Conservation (phyloP, 1,140 invertebrate species). For the Ips nitidus region DNA sequence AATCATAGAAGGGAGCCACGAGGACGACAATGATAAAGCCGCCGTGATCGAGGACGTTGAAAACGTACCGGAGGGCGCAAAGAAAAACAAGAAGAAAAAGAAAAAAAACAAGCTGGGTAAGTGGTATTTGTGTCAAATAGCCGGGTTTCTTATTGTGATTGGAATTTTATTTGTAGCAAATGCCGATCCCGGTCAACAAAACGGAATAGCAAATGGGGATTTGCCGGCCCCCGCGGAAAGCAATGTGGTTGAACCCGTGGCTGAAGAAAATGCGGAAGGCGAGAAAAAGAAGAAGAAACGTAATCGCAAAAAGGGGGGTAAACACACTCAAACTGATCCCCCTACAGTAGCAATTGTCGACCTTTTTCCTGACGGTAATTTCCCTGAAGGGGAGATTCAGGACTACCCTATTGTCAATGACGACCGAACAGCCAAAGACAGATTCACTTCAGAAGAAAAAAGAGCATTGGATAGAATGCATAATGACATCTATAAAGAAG, state of each 20-base stretch:
- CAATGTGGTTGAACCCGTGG: constrained; percentile 44
- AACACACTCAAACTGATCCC: constrained; percentile 74
- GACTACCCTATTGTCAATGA: constrained; percentile 72
- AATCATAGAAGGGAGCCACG: constrained; percentile 44
- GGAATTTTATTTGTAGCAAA: constrained; percentile 15
- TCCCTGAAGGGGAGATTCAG: constrained; percentile 79
- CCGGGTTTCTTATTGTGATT: constrained; percentile 6
- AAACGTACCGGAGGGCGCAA: constrained; percentile 54
- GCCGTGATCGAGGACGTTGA: constrained; percentile 46
- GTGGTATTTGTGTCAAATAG: not conserved
- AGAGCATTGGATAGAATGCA: constrained; percentile 77
- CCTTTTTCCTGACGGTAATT: constrained; percentile 79
- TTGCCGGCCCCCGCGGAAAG: constrained; percentile 23
- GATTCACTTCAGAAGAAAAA: constrained; percentile 91
- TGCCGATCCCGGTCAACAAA: constrained; percentile 19
- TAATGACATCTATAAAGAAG: constrained; percentile 92
- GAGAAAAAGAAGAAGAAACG: constrained; percentile 64
- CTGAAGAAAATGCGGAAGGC: constrained; percentile 52
- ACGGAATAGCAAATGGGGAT: constrained; percentile 40
- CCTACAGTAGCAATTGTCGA: constrained; percentile 85
- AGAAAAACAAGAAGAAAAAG: constrained; percentile 66
- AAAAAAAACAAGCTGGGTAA: constrained; percentile 56
- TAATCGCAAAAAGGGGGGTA: constrained; percentile 54
- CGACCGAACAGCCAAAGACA: constrained; percentile 82
- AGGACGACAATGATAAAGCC: constrained; percentile 47